Base-by-base conservation (phyloP, 2,797 vertebrate species). In the Hypotaenidia okinawae region DNA sequence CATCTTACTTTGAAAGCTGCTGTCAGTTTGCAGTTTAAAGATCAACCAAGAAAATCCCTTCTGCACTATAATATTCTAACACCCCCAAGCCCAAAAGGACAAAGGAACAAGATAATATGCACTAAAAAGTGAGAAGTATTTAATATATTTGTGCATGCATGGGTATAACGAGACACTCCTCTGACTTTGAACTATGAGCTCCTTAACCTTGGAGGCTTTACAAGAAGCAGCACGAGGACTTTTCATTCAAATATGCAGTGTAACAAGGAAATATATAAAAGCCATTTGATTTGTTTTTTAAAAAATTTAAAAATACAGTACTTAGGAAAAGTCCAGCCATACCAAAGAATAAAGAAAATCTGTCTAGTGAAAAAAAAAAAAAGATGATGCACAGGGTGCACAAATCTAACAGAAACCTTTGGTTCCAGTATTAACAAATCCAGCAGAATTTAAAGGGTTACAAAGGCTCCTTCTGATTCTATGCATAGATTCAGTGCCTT, bases 141-240 rank as follows among this genome's bases (percentile, higher is more conserved):
- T 14, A 25, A 73, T 15, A 28, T 35, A 49, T 84, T 49, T 66
- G 2, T 8, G 5, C 5, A 0, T 5, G 8, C 0, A 0, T 6
- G 3, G 13, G 6, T 58, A 43, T 30, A 87, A 67, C 9, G 19
- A 95, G n/a, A 57, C 35, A 63, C 1, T 28, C 32, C 72, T 23
- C 19, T 75, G 72, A 21, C 33, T 84, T 55, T 75, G 47, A 92
- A 67, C 33, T 64, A 59, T 16, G 6, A 59, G 41, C 17, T 82
- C 43, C 47, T 58, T 75, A 64, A 57, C 13, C 9, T 25, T 68
- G 23, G 32, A 68, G 30, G 6, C 51, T 79, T 72, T 57, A 49
- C 12, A 21, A 21, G 77, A 49, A 69, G 35, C 35, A 35, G 35
- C 9, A 35, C 35, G 10, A 24, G 19, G 22, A 39, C 58, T 87